These are phyloP conservation scores for Xestia xanthographa DNA, from an alignment of 2,888 invertebrate species.

Conservation along the genomic window DNA sequence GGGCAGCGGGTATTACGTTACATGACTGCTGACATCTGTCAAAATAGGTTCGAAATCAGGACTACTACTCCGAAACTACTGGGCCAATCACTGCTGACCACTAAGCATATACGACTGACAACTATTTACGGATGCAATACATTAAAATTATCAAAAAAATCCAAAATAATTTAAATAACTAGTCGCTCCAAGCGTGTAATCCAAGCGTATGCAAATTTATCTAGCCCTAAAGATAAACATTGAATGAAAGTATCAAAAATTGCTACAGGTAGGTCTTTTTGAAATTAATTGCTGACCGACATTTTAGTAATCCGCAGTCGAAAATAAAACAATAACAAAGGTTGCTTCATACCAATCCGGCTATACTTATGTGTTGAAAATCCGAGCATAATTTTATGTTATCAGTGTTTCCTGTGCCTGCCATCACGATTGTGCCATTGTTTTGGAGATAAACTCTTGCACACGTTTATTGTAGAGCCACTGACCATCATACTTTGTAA, in stretches of 20 bases:
- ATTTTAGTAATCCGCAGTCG: slow-evolving; percentile 13
- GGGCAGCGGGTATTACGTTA: too few relatives aligned
- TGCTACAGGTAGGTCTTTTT: not conserved
- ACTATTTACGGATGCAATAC: too few relatives aligned
- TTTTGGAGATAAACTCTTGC: slow-evolving; percentile 48
- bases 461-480: slow-evolving; percentile 15
- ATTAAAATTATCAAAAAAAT: too few relatives aligned
- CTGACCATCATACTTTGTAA: slow-evolving; percentile 4
- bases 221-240: not conserved
- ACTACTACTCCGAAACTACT: too few relatives aligned
- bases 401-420: slow-evolving; percentile 38
- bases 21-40: too few relatives aligned
- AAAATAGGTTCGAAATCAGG: too few relatives aligned
- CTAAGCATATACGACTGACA: too few relatives aligned
- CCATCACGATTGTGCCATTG: slow-evolving; percentile 51
- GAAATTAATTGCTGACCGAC: not conserved
- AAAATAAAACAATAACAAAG: slow-evolving; percentile 38
- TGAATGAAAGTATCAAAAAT: not conserved
- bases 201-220: not conserved
- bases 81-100: too few relatives aligned
- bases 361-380: slow-evolving; percentile 15
- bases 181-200: not conserved
- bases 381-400: slow-evolving; percentile 19
- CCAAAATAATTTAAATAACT: too few relatives aligned
- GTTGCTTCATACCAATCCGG: slow-evolving; percentile 31